Evolutionary conservation across 2,113 vertebrate species (phyloP), one percentile per base, ranked within the genome.

Genomic region (Scortum barcoo): DNA sequence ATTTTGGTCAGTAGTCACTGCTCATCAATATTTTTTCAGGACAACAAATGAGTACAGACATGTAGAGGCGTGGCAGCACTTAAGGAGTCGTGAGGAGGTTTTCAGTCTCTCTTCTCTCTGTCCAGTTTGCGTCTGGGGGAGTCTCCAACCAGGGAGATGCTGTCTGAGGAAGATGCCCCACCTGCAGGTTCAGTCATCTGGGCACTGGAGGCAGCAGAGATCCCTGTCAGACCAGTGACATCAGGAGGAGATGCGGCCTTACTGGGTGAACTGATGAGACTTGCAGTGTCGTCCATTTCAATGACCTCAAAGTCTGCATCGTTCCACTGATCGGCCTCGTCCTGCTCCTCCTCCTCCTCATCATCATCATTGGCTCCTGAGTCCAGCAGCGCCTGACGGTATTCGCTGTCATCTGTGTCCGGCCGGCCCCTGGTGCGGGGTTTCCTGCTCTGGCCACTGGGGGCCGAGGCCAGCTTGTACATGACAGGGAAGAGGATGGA

Each of bases 271-370:
- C 62, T 94, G 38, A 89, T 85, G 28, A 91, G 83, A 61, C 83
- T 89, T 0, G 90, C 80, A 0, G 94, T 71, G n/a, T 95, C 95
- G 2, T 96, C 95, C 96, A 97, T 98, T 89, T 99, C 97, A 20
- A 97, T 95, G 0, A 97, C 94, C 91, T 98, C 97, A 89, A 97
- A 97, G 91, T 97, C 96, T 4, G 95, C 94, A 42, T 97, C 95
- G 0, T 97, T 98, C 96, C 96, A 96, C 71, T 93, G 93, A 61
- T 96, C 95, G 0, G 90, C 94, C 60, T 95, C 94, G 0, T 95
- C 92, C 7, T 53, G 66, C 10, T 94, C 92, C 0, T 94, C 96
- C 24, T 97, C 96, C 2, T 96, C 94, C 5, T 84, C 81, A 7
- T 78, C 75, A 10, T 77, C 75, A 0, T 94, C 92, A 0, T 93